Conservation (phyloP, 1,140 invertebrate genomes). For the Drosophila burlai region DNA sequence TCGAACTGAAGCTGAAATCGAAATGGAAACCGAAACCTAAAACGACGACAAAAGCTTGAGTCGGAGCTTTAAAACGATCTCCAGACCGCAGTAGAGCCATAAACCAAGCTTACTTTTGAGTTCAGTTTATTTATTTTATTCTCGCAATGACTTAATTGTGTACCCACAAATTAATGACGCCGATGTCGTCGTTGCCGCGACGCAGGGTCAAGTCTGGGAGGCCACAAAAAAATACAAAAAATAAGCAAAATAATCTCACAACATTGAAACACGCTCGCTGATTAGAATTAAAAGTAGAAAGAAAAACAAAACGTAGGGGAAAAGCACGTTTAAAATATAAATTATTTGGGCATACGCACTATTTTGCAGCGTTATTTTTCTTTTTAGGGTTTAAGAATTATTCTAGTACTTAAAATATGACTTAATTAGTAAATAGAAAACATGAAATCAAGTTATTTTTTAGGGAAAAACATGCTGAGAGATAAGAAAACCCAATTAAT, state of each 20-base stretch:
- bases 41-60: conserved; percentile 51
- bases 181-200: conserved; percentile 2
- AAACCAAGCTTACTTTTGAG: conserved; percentile 25
- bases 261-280: conserved; percentile 49
- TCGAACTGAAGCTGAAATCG: conserved; percentile 65
- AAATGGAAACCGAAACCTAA: conserved; percentile 38
- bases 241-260: conserved; percentile 17
- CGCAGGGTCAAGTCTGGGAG: conserved; percentile 42
- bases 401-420: background rate
- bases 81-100: conserved; percentile 8
- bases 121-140: conserved; percentile 24
- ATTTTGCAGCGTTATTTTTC: no score
- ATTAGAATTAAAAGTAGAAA: conserved; percentile 46
- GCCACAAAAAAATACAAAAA: conserved; percentile 26
- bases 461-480: background rate
- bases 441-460: background rate
- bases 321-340: conserved; percentile 6
- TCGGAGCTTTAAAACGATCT: conserved; percentile 42
- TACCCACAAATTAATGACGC: conserved; percentile 45
- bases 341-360: background rate
- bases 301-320: background rate
- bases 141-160: conserved; percentile 57
- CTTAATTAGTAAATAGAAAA: no score
- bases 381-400: background rate
- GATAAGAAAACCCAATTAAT: background rate